A percentile compares a stretch with the other conserved stretches of the same genome.
Evolutionary conservation across 2,113 vertebrate species (phyloP).

Genomic region (Scophthalmus maximus): DNA sequence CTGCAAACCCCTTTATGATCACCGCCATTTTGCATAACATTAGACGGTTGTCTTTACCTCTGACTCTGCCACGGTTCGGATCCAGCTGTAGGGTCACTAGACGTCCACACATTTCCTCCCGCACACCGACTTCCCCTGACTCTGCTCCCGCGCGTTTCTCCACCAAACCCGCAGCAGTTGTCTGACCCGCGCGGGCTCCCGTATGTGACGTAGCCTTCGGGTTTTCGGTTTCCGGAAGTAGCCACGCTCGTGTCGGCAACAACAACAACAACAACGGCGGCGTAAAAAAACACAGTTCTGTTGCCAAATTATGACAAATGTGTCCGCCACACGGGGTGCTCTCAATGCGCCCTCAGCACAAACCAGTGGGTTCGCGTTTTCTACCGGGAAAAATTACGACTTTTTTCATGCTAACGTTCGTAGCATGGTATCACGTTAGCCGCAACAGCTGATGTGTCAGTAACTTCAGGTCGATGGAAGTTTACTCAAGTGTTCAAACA

Average conservation of each 20-base stretch:
- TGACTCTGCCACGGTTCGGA: no score
- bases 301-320: background rate
- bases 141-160: background rate
- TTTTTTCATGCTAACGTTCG: background rate
- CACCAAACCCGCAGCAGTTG: background rate
- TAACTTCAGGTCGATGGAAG: slow-evolving; percentile 11
- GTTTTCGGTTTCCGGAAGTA: slow-evolving; percentile 41
- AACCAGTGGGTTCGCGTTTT: no score
- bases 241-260: no score
- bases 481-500: background rate
- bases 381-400: background rate
- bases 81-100: background rate
- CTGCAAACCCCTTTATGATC: no score
- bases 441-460: background rate
- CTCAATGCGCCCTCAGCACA: no score
- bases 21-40: no score
- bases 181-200: slow-evolving; percentile 26
- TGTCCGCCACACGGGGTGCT: no score
- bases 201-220: background rate
- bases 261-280: slow-evolving; percentile 5
- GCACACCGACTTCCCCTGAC: background rate
- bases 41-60: no score
- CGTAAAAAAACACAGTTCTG: background rate
- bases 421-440: slow-evolving; percentile 19
- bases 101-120: no score